These are phyloP conservation scores for Oreamnos americanus DNA, from an alignment of 2,113 vertebrate genomes.

Conservation along the genomic window DNA sequence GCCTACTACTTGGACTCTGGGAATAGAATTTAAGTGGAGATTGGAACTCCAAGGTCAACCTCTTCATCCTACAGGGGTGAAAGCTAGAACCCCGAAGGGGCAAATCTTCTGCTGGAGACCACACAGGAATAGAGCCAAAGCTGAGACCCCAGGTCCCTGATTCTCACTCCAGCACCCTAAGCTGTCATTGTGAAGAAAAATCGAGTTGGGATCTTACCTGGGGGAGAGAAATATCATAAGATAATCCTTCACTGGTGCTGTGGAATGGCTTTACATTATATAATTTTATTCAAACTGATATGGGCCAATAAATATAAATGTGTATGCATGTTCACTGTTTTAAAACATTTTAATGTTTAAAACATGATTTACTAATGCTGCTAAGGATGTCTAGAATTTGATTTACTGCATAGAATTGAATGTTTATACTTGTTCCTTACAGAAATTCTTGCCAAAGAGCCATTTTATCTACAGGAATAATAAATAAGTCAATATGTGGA, in stretches of 20 bases:
- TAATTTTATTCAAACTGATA: conserved; percentile 74
- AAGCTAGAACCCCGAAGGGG: neutral
- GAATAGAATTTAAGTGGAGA: neutral
- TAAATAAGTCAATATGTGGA: conserved; percentile 74
- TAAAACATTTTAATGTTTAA: conserved; percentile 77
- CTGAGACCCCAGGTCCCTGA: neutral
- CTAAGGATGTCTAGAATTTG: conserved; percentile 72
- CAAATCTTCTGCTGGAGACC: neutral
- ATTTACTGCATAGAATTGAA: conserved; percentile 70
- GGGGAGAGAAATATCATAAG: neutral
- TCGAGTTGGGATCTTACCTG: neutral
- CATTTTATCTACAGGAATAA: conserved; percentile 76
- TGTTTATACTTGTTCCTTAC: conserved; percentile 72
- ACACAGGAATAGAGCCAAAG: neutral
- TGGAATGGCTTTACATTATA: conserved; percentile 23
- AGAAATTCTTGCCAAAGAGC: conserved; percentile 72
- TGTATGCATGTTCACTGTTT: conserved; percentile 62
- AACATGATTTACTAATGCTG: conserved; percentile 77
- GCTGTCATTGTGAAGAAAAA: neutral
- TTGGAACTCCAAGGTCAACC: neutral
- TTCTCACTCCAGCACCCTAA: neutral
- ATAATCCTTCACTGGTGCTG: neutral
- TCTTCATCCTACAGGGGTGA: neutral
- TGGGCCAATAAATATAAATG: conserved; percentile 73
- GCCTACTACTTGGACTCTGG: neutral